These are phyloP conservation scores for Aquatica leii DNA, from an alignment of 2,888 invertebrate genomes.

Conservation along the genomic window DNA sequence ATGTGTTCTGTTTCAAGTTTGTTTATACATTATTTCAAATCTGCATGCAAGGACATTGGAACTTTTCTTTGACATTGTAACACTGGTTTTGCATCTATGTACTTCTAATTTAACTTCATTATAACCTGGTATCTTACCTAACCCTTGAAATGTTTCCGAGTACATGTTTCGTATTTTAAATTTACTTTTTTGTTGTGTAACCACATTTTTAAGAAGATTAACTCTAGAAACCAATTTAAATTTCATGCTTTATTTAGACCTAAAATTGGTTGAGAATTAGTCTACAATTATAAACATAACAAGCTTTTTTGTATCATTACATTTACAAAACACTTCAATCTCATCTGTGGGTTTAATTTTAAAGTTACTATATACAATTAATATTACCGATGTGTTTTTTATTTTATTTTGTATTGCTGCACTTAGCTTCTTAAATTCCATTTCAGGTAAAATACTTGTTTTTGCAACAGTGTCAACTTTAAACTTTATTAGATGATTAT, in stretches of 20 bases:
- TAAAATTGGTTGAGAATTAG: neutral
- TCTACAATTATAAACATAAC: neutral
- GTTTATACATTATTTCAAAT: too few species aligned
- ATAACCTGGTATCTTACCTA: slow-evolving; percentile 7
- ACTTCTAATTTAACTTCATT: neutral
- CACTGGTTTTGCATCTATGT: slow-evolving; percentile 1
- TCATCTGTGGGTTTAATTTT: neutral
- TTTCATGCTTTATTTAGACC: neutral
- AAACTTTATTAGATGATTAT: too few species aligned
- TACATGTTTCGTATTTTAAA: neutral
- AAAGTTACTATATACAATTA: neutral
- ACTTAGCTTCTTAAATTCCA: too few species aligned
- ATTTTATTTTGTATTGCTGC: too few species aligned
- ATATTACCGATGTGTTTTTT: too few species aligned
- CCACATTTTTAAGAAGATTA: neutral
- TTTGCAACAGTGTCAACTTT: too few species aligned
- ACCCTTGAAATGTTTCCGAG: neutral
- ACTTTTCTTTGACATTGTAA: slow-evolving; percentile 10
- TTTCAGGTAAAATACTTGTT: too few species aligned
- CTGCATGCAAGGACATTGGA: neutral
- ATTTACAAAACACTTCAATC: neutral
- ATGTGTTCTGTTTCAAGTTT: too few species aligned
- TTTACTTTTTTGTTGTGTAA: neutral
- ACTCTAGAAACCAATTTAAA: neutral
- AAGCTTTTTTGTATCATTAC: neutral